Percentiles rank a stretch among this genome's conserved stretches.
Conservation (phyloP, 2,113 vertebrate species). For the Oxyruncus cristatus region DNA sequence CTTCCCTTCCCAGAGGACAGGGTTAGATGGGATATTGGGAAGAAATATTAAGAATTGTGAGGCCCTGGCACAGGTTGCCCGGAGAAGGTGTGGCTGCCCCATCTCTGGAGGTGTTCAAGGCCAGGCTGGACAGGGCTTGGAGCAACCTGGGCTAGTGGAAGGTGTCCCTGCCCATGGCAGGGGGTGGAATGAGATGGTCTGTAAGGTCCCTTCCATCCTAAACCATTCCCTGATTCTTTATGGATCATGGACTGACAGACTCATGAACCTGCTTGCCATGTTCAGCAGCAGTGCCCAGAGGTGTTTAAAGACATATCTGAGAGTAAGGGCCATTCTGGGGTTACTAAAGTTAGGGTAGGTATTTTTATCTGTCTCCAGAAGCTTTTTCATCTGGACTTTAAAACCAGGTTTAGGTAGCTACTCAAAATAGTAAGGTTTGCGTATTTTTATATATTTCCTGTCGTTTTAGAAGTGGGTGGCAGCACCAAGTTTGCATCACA, state of each 20-base stretch:
- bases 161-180: neutral
- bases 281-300: neutral
- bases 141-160: accelerated
- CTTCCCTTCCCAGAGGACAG: neutral
- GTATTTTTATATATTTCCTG: neutral
- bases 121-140: accelerated
- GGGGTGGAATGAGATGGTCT: neutral
- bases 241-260: neutral
- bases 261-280: neutral
- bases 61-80: neutral
- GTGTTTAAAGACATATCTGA: neutral
- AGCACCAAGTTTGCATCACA: neutral
- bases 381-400: neutral
- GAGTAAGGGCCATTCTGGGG: neutral
- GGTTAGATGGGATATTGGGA: neutral
- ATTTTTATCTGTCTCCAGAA: neutral
- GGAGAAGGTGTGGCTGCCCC: neutral
- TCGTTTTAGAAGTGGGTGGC: neutral
- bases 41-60: neutral
- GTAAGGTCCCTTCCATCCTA: neutral
- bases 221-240: neutral
- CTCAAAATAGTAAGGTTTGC: neutral
- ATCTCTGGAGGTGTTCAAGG: neutral
- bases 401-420: neutral
- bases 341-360: neutral